Conservation (phyloP, 2,797 vertebrate genomes). For the Anguilla pacifica region DNA sequence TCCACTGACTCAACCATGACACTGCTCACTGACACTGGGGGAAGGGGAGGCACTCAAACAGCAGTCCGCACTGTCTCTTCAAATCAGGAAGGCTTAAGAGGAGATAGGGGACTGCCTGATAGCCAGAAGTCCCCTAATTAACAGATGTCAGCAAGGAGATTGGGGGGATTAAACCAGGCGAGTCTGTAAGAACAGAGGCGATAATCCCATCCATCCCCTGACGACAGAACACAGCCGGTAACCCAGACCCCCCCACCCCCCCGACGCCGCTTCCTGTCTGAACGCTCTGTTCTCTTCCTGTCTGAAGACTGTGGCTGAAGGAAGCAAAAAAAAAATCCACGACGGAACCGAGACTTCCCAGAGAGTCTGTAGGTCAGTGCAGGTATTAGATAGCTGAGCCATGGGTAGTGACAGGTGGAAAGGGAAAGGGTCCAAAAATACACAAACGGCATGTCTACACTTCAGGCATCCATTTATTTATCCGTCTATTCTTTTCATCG, state of each 20-base stretch:
- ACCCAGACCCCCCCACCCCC: background rate
- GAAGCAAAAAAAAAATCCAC: background rate
- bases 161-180: background rate
- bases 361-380: background rate
- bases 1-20: no score
- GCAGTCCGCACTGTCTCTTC: background rate
- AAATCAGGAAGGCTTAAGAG: background rate
- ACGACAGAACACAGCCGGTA: background rate
- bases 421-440: background rate
- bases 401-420: background rate
- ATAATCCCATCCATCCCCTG: background rate
- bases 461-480: background rate
- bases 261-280: background rate
- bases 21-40: no score
- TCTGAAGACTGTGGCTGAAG: background rate
- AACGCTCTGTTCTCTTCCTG: background rate
- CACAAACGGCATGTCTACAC: background rate
- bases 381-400: background rate
- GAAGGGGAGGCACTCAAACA: background rate
- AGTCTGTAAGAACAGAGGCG: background rate
- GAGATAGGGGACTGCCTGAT: background rate
- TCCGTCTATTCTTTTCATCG: background rate
- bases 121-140: conserved; percentile 4
- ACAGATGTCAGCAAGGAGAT: background rate
- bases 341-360: no score